Conservation (phyloP, 2,797 vertebrate genomes). For the Nyctibius grandis region DNA sequence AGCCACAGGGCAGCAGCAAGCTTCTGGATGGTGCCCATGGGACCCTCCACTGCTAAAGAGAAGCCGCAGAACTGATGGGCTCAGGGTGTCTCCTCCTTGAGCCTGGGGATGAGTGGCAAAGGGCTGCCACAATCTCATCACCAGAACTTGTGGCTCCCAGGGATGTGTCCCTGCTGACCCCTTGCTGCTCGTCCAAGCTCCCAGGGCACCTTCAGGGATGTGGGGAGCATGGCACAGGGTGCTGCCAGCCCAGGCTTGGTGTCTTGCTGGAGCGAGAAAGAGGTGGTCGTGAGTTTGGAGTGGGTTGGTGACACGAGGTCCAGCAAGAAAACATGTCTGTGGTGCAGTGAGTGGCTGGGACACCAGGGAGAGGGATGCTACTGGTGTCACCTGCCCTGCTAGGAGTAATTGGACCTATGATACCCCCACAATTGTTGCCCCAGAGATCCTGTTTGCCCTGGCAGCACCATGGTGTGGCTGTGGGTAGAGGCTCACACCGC, state of each 20-base stretch:
- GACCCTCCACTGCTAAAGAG: neutral
- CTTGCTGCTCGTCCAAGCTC: neutral
- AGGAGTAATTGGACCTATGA: too few relatives aligned
- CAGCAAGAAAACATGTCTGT: neutral
- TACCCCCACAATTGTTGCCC: neutral
- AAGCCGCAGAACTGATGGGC: neutral
- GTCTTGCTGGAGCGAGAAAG: neutral
- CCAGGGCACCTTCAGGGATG: neutral
- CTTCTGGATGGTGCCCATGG: neutral
- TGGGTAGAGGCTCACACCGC: neutral
- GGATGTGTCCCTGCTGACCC: neutral
- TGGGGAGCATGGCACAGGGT: neutral
- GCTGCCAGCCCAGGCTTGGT: neutral
- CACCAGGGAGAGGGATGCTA: neutral
- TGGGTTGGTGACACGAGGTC: neutral
- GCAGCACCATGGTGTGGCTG: neutral
- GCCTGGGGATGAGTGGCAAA: neutral
- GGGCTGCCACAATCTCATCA: neutral
- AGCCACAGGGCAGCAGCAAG: neutral
- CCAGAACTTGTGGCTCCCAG: neutral
- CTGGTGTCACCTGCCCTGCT: neutral
- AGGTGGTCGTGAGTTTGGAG: neutral
- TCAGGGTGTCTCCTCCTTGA: neutral
- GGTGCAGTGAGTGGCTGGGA: neutral
- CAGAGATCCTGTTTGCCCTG: neutral